phyloP scores from a whole-genome alignment of 37 sponge, comb jelly and placozoan species.

The Ephydatia muelleri region DNA sequence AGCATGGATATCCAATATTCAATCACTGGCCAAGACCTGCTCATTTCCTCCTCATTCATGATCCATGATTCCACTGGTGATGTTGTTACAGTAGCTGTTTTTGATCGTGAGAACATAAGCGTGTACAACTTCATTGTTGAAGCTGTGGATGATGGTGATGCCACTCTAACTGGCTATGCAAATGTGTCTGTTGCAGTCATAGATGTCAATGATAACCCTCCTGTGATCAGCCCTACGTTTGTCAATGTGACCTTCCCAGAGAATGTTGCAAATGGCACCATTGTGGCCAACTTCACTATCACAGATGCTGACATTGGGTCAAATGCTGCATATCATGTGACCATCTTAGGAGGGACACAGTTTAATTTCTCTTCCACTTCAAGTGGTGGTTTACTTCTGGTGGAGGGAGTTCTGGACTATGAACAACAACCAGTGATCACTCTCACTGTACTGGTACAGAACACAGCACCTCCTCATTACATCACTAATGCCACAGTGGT shows the following conservation, averaged over 20 bases:
- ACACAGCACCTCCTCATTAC: slow-evolving; percentile 40
- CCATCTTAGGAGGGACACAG: background rate
- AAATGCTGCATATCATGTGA: slow-evolving; percentile 28
- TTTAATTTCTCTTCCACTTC: background rate
- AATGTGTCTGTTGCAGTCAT: slow-evolving; percentile 30
- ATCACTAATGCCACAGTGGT: slow-evolving; percentile 16
- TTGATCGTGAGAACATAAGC: slow-evolving; percentile 51
- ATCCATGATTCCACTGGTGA: slow-evolving; percentile 39
- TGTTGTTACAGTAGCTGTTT: slow-evolving; percentile 20
- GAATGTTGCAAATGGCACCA: slow-evolving; percentile 23
- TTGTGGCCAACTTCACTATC: slow-evolving; percentile 31
- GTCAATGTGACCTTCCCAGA: slow-evolving; percentile 26
- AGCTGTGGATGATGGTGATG: slow-evolving; percentile 46
- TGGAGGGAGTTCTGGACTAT: slow-evolving; percentile 60
- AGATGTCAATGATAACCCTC: slow-evolving; percentile 62
- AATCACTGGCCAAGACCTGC: background rate
- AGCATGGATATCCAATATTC: slow-evolving; percentile 26
- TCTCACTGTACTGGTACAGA: slow-evolving; percentile 38
- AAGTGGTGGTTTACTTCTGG: slow-evolving; percentile 23
- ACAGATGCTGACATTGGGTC: slow-evolving; percentile 42
- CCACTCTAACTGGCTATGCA: background rate
- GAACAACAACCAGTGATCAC: slow-evolving; percentile 20
- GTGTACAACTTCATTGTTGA: slow-evolving; percentile 42
- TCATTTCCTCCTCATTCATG: slow-evolving; percentile 9
- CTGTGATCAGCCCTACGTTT: slow-evolving; percentile 22